phyloP scores from a whole-genome alignment of 2,113 vertebrate genomes.

The Genyomyrus donnyi region DNA sequence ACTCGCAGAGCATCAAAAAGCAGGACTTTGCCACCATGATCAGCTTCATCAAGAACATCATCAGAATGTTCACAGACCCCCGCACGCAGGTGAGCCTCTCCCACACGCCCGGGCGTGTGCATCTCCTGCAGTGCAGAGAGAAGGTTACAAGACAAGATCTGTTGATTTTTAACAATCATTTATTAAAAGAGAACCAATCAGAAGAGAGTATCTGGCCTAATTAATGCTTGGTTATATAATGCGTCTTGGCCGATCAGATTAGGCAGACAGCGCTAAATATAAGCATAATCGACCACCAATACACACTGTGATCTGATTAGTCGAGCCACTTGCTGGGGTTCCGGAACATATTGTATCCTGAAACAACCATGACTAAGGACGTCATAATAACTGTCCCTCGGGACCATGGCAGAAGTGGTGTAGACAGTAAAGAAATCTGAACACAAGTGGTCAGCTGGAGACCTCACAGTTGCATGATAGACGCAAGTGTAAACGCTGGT shows the following conservation, averaged over 20 bases:
- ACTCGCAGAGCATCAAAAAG: constrained; percentile 42
- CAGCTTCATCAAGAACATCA: constrained; percentile 50
- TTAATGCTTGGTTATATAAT: not conserved
- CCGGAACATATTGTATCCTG: not conserved
- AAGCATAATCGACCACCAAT: not conserved
- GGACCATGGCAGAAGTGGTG: not conserved
- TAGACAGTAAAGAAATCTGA: not conserved
- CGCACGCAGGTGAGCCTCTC: constrained; percentile 45
- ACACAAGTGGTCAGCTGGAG: not conserved
- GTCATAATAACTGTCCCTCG: not conserved
- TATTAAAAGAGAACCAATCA: not conserved
- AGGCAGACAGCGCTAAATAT: not conserved
- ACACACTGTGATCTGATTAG: not conserved
- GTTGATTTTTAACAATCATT: not conserved
- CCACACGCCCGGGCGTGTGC: not conserved
- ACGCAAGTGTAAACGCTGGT: not conserved
- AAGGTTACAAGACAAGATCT: not conserved
- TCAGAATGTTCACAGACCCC: constrained; percentile 41
- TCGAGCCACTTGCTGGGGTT: not conserved
- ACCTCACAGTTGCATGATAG: not conserved
- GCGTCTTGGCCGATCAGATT: not conserved
- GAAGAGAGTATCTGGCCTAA: not conserved
- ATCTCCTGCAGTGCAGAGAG: not conserved
- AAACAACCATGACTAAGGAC: not conserved
- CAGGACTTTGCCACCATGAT: constrained; percentile 54